Conservation (phyloP, 1,140 invertebrate species). For the Zaprionus davidi region DNA sequence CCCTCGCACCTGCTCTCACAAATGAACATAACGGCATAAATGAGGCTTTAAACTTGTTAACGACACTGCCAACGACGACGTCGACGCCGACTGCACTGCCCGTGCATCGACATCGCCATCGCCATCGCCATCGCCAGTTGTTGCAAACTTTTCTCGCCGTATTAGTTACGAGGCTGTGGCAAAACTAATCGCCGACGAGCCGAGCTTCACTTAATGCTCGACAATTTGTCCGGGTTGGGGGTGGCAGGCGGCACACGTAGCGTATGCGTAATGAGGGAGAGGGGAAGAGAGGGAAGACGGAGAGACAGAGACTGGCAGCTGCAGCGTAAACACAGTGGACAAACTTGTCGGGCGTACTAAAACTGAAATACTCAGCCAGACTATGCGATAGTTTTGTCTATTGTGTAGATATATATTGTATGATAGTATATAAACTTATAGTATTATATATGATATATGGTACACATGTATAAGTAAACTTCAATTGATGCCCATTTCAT, state of each 20-base stretch:
- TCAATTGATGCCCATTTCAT: too few species aligned
- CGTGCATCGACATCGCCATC: background rate
- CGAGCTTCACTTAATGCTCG: conserved; percentile 9
- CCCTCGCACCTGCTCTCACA: background rate
- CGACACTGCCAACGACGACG: conserved; percentile 24
- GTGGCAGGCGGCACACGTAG: background rate
- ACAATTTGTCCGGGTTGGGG: background rate
- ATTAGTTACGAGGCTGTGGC: conserved; percentile 43
- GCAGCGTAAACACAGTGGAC: background rate
- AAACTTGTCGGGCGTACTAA: background rate
- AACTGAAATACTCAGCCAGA: too few species aligned
- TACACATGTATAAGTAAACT: too few species aligned
- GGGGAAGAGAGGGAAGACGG: background rate
- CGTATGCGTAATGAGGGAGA: conserved; percentile 29
- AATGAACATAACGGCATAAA: conserved; percentile 74
- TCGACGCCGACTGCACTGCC: background rate
- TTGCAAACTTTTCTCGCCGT: conserved; percentile 42
- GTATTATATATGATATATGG: too few species aligned
- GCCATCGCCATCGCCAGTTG: background rate
- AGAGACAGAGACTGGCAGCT: background rate
- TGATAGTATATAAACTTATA: too few species aligned
- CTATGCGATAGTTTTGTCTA: too few species aligned
- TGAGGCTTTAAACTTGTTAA: conserved; percentile 82
- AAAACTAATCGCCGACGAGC: conserved; percentile 31
- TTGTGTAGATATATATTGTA: too few species aligned